phyloP scores from a whole-genome alignment of 2,797 vertebrate genomes.

The Eulemur coronatus region DNA sequence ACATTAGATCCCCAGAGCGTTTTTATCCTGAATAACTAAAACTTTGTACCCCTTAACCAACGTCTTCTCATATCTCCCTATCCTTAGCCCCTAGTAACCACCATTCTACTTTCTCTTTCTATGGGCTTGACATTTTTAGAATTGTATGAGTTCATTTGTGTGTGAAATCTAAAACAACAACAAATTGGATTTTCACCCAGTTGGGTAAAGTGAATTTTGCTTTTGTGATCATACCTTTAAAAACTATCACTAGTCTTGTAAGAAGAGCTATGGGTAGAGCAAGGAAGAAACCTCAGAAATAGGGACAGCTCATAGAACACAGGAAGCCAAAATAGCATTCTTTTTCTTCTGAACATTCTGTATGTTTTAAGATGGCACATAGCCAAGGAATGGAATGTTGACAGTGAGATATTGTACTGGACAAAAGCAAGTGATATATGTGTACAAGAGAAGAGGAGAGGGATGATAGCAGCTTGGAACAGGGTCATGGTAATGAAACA shows the following conservation, averaged over 20 bases:
- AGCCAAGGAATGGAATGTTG: background rate
- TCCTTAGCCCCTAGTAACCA: background rate
- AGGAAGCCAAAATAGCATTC: background rate
- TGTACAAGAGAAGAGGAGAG: background rate
- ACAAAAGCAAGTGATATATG: background rate
- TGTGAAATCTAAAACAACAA: background rate
- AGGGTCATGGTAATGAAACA: background rate
- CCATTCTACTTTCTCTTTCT: background rate
- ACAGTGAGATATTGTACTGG: background rate
- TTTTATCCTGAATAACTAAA: background rate
- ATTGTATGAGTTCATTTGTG: background rate
- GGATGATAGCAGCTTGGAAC: background rate
- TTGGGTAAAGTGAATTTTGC: background rate
- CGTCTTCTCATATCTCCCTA: background rate
- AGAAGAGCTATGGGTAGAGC: slow-evolving; percentile 29
- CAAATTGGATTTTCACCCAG: slow-evolving; percentile 58
- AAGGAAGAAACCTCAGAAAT: slow-evolving; percentile 6
- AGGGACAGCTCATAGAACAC: background rate
- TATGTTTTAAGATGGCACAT: background rate
- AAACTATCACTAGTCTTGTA: slow-evolving; percentile 49
- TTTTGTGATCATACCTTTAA: background rate
- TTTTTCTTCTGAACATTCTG: background rate
- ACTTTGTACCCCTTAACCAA: background rate
- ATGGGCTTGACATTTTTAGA: background rate
- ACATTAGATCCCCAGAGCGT: background rate